Evolutionary conservation across 2,888 invertebrate genomes (phyloP).

Genomic region (Torymus texanus): DNA sequence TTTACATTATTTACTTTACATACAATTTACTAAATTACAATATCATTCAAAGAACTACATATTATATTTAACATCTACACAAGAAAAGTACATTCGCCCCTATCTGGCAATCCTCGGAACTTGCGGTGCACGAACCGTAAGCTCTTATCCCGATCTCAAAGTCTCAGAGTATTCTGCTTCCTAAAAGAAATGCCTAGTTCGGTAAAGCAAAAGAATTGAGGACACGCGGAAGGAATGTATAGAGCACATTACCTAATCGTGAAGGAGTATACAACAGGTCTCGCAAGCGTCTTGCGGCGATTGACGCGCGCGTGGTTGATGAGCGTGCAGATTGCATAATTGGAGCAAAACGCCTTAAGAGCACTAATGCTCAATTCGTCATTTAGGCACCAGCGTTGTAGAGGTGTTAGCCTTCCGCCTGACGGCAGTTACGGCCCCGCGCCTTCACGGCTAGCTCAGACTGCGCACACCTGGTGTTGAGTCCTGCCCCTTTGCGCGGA

Average conservation of each 20-base stretch:
- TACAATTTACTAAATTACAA: too few relatives aligned
- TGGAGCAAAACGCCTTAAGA: background rate
- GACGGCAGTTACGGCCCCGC: slow-evolving; percentile 18
- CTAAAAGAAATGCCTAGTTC: background rate
- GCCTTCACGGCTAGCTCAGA: too few relatives aligned
- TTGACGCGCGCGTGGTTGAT: background rate
- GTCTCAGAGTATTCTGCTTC: background rate
- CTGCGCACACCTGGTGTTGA: too few relatives aligned
- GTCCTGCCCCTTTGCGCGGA: background rate
- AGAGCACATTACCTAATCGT: too few relatives aligned
- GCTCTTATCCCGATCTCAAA: slow-evolving; percentile 11
- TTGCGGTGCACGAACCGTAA: background rate
- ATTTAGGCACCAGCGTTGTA: slow-evolving; percentile 61
- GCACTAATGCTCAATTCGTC: slow-evolving; percentile 58
- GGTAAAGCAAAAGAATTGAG: background rate
- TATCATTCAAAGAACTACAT: too few relatives aligned
- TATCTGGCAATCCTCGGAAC: background rate
- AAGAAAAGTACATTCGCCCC: too few relatives aligned
- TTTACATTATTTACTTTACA: too few relatives aligned
- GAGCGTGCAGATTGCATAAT: slow-evolving; percentile 32
- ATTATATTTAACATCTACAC: too few relatives aligned
- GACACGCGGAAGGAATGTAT: background rate
- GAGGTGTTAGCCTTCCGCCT: slow-evolving; percentile 44
- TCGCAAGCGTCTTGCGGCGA: background rate
- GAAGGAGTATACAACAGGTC: too few relatives aligned